phyloP scores from a whole-genome alignment of 2,797 vertebrate genomes.

The Microctenopoma lineatum region DNA sequence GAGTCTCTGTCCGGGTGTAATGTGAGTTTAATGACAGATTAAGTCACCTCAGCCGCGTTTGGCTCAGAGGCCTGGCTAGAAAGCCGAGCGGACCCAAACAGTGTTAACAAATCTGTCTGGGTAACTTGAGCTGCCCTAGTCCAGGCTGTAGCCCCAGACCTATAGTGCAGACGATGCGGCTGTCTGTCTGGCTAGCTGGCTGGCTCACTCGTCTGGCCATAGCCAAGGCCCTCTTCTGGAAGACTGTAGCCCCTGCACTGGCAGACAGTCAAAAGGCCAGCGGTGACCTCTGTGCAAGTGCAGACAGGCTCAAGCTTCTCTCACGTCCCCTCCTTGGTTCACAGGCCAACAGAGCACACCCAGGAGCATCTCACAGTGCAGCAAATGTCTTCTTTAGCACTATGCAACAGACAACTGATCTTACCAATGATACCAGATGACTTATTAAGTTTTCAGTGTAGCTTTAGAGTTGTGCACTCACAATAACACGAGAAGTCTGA shows the following conservation, averaged over 20 bases:
- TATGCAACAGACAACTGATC: conserved; percentile 38
- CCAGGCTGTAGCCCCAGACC: conserved; percentile 76
- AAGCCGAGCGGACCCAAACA: conserved; percentile 82
- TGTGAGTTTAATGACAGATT: conserved; percentile 88
- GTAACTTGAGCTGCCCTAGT: conserved; percentile 85
- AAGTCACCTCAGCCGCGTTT: conserved; percentile 84
- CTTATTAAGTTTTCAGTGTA: conserved; percentile 36
- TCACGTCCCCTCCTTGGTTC: conserved; percentile 49
- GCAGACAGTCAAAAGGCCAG: conserved; percentile 74
- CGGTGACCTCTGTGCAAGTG: conserved; percentile 75
- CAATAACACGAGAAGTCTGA: conserved; percentile 24
- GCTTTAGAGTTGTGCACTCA: conserved; percentile 30
- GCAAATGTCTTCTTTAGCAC: conserved; percentile 39
- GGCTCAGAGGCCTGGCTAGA: conserved; percentile 80
- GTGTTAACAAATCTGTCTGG: conserved; percentile 89
- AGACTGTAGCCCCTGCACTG: conserved; percentile 75
- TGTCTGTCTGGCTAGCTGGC: conserved; percentile 76
- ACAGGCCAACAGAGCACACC: conserved; percentile 44
- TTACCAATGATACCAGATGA: conserved; percentile 25
- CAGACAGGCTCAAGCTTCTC: conserved; percentile 65
- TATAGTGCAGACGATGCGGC: conserved; percentile 77
- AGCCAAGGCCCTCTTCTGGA: conserved; percentile 81
- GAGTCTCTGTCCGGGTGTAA: conserved; percentile 83
- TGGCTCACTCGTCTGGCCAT: conserved; percentile 67
- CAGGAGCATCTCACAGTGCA: conserved; percentile 30